These are phyloP conservation scores for Baryphthengus martii DNA, from an alignment of 2,113 vertebrate genomes.

Conservation along the genomic window DNA sequence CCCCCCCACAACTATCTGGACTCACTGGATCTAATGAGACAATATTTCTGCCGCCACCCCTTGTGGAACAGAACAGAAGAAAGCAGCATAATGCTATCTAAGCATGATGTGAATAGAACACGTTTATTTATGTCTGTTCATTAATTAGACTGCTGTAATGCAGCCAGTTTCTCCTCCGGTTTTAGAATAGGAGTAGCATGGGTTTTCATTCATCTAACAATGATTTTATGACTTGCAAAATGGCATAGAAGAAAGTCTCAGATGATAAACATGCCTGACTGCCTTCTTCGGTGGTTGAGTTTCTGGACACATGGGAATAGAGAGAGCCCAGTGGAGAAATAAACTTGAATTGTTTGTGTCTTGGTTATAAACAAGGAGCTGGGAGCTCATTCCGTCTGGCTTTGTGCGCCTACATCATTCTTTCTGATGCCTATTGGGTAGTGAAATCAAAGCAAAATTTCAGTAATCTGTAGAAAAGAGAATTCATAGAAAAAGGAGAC, in stretches of 20 bases:
- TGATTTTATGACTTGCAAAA: slow-evolving; percentile 37
- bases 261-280: neutral
- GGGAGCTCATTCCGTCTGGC: neutral
- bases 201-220: slow-evolving; percentile 47
- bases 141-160: slow-evolving; percentile 48
- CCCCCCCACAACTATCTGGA: neutral
- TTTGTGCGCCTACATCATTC: neutral
- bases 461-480: neutral
- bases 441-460: slow-evolving; percentile 4
- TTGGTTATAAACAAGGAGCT: neutral
- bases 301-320: slow-evolving; percentile 19
- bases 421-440: neutral
- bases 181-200: neutral
- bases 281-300: neutral
- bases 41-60: neutral
- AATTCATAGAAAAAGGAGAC: neutral
- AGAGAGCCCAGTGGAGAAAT: neutral
- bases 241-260: neutral
- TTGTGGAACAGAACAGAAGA: slow-evolving; percentile 7
- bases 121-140: slow-evolving; percentile 48
- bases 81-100: slow-evolving; percentile 15
- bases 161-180: slow-evolving; percentile 14
- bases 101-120: neutral
- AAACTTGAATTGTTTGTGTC: neutral
- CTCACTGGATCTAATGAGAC: neutral